Evolutionary conservation across 92 coral and sea anemone species (phyloP).

Genomic region (Zoanthus sociatus): DNA sequence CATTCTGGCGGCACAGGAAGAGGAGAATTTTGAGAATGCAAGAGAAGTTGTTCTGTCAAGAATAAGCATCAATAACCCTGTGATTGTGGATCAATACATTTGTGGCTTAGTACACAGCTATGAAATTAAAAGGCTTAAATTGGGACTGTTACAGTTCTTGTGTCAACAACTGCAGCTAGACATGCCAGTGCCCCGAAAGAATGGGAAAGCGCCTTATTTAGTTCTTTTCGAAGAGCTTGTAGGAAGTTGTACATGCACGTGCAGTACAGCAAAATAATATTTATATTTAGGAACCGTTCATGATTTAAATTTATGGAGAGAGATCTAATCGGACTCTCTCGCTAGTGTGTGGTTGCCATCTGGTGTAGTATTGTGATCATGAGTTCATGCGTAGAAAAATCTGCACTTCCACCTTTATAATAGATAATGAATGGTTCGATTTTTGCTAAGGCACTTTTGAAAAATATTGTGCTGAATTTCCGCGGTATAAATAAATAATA

Average conservation of each 20-base stretch:
- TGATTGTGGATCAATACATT: not conserved
- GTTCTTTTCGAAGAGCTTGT: not conserved
- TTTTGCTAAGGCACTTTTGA: too few relatives aligned
- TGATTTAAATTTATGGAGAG: too few relatives aligned
- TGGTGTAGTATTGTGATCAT: too few relatives aligned
- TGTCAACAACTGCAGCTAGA: not conserved
- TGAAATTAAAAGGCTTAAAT: not conserved
- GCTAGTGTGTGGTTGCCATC: too few relatives aligned
- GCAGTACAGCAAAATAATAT: too few relatives aligned
- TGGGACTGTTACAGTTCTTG: not conserved
- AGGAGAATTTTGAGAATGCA: not conserved
- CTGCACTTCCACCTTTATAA: too few relatives aligned
- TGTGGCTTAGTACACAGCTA: not conserved
- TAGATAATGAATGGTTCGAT: too few relatives aligned
- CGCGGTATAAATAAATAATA: too few relatives aligned
- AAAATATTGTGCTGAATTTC: too few relatives aligned
- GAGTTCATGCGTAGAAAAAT: too few relatives aligned
- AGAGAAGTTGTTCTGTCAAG: not conserved
- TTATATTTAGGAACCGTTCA: too few relatives aligned
- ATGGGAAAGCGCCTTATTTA: not conserved
- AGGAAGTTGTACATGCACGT: not conserved
- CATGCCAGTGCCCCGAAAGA: not conserved
- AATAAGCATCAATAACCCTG: not conserved
- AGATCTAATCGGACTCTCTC: too few relatives aligned
- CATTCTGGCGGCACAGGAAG: constrained; percentile 14